A percentile compares a stretch with the other conserved stretches of the same genome.
Evolutionary conservation across 2,888 invertebrate species (phyloP).

Genomic region (Steromphala cineraria): DNA sequence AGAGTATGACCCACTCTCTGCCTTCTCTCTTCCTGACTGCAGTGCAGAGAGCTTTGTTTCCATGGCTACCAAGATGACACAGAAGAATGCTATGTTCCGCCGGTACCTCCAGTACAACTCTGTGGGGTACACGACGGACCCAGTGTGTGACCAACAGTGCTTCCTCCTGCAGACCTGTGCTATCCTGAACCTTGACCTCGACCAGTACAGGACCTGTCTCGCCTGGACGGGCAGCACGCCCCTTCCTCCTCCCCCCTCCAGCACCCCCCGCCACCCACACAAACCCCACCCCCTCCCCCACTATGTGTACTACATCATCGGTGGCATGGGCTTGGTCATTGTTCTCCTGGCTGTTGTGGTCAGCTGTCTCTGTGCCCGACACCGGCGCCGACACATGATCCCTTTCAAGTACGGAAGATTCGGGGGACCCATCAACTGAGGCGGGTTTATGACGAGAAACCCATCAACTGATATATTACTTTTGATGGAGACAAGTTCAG

Average conservation of each 20-base stretch:
- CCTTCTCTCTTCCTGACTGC: constrained; percentile 86
- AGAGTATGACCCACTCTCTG: constrained; percentile 89
- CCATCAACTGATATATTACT: too few species aligned
- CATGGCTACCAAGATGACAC: constrained; percentile 85
- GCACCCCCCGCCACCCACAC: not conserved
- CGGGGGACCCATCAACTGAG: constrained; percentile 1
- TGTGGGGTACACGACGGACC: constrained; percentile 77
- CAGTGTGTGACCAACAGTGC: constrained; percentile 84
- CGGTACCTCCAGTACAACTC: constrained; percentile 88
- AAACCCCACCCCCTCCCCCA: constrained; percentile 33
- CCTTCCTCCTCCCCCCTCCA: not conserved
- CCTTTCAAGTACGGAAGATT: constrained; percentile 3
- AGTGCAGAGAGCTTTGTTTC: constrained; percentile 86
- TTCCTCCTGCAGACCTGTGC: constrained; percentile 91
- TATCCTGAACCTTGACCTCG: constrained; percentile 88
- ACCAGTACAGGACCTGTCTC: constrained; percentile 87
- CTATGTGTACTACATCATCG: constrained; percentile 58
- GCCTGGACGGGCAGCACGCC: constrained; percentile 59
- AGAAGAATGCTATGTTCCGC: constrained; percentile 77
- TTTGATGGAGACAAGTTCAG: too few species aligned
- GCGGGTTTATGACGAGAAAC: too few species aligned
- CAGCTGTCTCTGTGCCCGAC: not conserved
- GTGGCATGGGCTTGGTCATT: constrained; percentile 42
- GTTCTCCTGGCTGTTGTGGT: constrained; percentile 48
- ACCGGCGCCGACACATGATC: not conserved